Evolutionary conservation across 2,113 vertebrate species (phyloP), one percentile per base, ranked within the genome.

Genomic region (Rhinoderma darwinii): DNA sequence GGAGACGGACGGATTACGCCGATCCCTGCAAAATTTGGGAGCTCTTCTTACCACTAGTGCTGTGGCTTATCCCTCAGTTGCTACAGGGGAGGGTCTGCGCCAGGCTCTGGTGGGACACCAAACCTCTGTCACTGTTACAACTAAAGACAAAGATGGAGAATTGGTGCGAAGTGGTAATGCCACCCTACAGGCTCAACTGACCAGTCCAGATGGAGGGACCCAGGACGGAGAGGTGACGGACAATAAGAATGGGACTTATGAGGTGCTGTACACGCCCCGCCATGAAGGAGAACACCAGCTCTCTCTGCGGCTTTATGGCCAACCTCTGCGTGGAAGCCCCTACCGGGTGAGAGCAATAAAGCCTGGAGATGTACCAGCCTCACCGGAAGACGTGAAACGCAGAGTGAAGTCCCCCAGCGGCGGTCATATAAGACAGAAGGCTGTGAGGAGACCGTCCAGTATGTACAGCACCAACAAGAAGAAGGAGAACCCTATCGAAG

Each of bases 241-340:
- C 93, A 98, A 99, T 94, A 97, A 96, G 92, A 99, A 99, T 0
- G 98, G 98, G 78, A 99, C 98, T 0, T 99, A 99, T 0, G 98
- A 99, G 93, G 95, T 98, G 88, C 94, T 96, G 70, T 99, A 98
- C 93, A 96, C 95, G 0, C 90, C 97, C 0, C 96, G 96, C 0
- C 44, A 92, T 0, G 98, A 99, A 86, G 98, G 98, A 0, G 98
- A 99, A 90, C 95, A 96, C 88, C 88, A 93, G 1, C 96, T 99
- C 76, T 89, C 95, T 0, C 92, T 99, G 89, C 82, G 93, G 81
- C 96, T 99, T 6, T 99, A 99, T 0, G 96, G 96, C 30, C 97
- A 98, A 90, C 96, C 96, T 0, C 93, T 99, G 72, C 94, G 96
- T 0, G 96, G 97, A 25, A 98, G 97, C 90, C 97, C 97, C 0